Base-by-base conservation (phyloP, 2,113 vertebrate species). In the Brachirus orientalis region DNA sequence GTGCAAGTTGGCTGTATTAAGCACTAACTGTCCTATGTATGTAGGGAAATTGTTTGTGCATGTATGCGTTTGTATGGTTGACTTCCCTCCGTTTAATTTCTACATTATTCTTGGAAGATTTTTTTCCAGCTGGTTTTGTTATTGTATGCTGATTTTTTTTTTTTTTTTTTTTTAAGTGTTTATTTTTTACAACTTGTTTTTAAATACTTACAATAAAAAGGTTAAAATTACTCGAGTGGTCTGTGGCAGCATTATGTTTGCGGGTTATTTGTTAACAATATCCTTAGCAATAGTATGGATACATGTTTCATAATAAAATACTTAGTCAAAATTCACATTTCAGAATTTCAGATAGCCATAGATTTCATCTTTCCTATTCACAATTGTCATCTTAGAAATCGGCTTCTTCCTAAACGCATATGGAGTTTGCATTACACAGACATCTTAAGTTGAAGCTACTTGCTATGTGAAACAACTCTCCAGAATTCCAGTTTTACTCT, bases 141-240 rank as follows among this genome's bases (percentile, higher is more conserved):
- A 87, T 91, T 94, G 92, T 95, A 92, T 82, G n/a, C n/a, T n/a
- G n/a, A n/a, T 33, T 82, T 84, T 86, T 76, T 52, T 44, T 72
- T 69, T 63, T 33, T 82, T 84, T 86, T 76, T 52, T 44, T 72
- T 69, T 63, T 51, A 57, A 28, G 28, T 94, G 93, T 94, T n/a
- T 93, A 93, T 93, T 96, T 96, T 97, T 96, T 96, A 96, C 92
- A 89, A 93, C 94, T 96, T 93, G 95, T 95, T 97, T 97, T 96
- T 96, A 96, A 94, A 92, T 88, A 96, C 94, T 93, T 95, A 95
- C 95, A 96, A 96, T 94, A 95, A 95, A 95, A 93, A 84, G 69
- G 56, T 80, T 91, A 76, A 94, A 90, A 92, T 85, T 82, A 91
- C 18, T 38, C 22, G 1, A 66, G 35, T 73, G 37, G 7, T 59